These are phyloP conservation scores for Pachycephala philippinensis DNA, from an alignment of 2,113 vertebrate genomes.

Conservation along the genomic window DNA sequence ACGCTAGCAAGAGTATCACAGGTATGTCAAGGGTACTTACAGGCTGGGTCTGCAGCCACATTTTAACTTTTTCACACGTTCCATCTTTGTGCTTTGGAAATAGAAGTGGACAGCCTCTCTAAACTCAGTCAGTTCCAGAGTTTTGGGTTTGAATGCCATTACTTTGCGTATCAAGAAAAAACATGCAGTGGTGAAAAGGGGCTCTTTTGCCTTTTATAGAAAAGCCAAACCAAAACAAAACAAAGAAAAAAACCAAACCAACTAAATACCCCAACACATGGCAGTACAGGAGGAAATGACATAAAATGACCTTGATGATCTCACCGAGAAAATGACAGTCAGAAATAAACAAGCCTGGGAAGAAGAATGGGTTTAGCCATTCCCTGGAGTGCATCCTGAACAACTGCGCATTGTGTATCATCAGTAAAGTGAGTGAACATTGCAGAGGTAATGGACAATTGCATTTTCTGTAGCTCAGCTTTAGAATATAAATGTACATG, in stretches of 20 bases:
- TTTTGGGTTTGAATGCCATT: neutral
- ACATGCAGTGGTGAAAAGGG: neutral
- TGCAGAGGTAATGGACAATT: neutral
- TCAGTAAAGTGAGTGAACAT: neutral
- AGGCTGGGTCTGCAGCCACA: neutral
- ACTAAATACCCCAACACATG: neutral
- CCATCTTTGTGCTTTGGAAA: neutral
- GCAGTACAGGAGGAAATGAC: neutral
- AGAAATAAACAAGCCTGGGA: neutral
- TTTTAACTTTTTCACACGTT: neutral
- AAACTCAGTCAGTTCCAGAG: neutral
- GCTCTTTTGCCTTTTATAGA: neutral
- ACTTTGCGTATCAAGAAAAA: neutral
- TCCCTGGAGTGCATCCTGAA: neutral
- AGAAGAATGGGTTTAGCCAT: neutral
- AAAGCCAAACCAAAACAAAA: neutral
- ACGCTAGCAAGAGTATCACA: neutral
- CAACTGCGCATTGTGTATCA: neutral
- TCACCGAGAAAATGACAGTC: neutral
- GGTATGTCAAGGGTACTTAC: neutral
- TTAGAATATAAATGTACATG: neutral
- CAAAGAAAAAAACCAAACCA: neutral
- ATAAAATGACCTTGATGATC: neutral
- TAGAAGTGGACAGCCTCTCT: neutral
- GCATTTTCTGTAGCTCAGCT: neutral